Evolutionary conservation across 1,140 invertebrate genomes (phyloP).

Genomic region (Pogonus chalceus): DNA sequence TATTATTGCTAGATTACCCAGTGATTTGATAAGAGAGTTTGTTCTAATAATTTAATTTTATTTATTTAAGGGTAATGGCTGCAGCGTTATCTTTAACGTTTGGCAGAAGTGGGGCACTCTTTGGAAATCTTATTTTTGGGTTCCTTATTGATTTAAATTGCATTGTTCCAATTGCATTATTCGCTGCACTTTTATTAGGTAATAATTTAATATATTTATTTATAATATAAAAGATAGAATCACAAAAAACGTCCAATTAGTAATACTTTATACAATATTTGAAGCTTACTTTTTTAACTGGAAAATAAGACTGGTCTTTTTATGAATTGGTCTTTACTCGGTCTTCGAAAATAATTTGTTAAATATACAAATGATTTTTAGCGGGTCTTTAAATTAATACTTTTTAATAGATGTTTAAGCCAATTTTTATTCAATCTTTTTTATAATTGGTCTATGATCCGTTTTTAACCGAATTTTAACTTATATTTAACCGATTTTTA

Average conservation of each 20-base stretch:
- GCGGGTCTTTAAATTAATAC: too few species aligned
- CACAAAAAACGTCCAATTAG: not conserved
- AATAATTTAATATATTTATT: conserved; percentile 32
- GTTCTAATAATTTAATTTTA: not conserved
- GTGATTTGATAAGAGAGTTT: not conserved
- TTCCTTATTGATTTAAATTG: conserved; percentile 64
- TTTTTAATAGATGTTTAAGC: too few species aligned
- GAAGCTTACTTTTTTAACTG: too few species aligned
- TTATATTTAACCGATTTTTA: too few species aligned
- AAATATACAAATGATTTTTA: too few species aligned
- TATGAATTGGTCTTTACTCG: too few species aligned
- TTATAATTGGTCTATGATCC: too few species aligned
- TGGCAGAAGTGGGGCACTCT: conserved; percentile 56
- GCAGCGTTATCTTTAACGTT: conserved; percentile 60
- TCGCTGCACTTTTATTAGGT: conserved; percentile 58
- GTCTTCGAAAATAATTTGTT: too few species aligned
- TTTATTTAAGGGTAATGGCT: conserved; percentile 56
- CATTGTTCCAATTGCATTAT: conserved; percentile 54
- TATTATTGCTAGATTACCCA: not conserved
- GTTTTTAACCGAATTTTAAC: too few species aligned
- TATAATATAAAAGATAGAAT: too few species aligned
- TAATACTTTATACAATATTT: not conserved
- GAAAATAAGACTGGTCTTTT: too few species aligned
- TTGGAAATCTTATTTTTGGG: conserved; percentile 58
- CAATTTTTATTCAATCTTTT: too few species aligned